These are phyloP conservation scores for Carpatolechia fugitivella DNA, from an alignment of 2,888 invertebrate genomes.

Conservation along the genomic window DNA sequence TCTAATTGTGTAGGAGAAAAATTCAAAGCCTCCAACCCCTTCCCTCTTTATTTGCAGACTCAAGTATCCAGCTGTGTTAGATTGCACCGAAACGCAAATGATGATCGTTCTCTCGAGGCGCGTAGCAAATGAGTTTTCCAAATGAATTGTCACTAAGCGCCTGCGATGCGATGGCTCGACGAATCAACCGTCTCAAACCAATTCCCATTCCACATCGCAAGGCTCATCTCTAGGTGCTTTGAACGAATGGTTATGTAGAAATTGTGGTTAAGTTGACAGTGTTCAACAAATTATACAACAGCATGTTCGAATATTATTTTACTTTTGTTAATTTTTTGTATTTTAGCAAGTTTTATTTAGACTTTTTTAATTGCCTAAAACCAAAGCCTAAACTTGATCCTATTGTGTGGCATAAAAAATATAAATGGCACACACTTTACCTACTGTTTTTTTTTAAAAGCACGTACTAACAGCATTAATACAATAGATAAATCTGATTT, in stretches of 20 bases:
- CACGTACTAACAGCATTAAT: too few species aligned
- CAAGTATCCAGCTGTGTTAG: not conserved
- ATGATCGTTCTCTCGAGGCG: conserved; percentile 59
- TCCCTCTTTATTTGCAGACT: not conserved
- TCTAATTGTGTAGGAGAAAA: too few species aligned
- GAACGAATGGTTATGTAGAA: not conserved
- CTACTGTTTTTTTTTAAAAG: too few species aligned
- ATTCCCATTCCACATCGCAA: conserved; percentile 44
- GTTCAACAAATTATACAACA: not conserved
- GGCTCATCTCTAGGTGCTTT: not conserved
- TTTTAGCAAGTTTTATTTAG: too few species aligned
- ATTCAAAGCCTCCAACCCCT: too few species aligned
- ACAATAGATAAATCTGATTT: too few species aligned
- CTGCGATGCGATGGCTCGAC: conserved; percentile 41
- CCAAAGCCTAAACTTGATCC: too few species aligned
- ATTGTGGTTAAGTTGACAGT: not conserved
- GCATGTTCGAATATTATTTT: not conserved
- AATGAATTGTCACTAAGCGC: conserved; percentile 70
- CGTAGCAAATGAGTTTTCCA: conserved; percentile 67
- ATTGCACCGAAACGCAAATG: conserved; percentile 51
- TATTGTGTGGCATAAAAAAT: too few species aligned
- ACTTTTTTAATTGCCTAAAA: too few species aligned
- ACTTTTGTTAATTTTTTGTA: too few species aligned
- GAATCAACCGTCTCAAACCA: conserved; percentile 51
- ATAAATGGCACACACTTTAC: too few species aligned